These are phyloP conservation scores for Ammodytes marinus DNA, from an alignment of 2,113 vertebrate species.

Conservation along the genomic window DNA sequence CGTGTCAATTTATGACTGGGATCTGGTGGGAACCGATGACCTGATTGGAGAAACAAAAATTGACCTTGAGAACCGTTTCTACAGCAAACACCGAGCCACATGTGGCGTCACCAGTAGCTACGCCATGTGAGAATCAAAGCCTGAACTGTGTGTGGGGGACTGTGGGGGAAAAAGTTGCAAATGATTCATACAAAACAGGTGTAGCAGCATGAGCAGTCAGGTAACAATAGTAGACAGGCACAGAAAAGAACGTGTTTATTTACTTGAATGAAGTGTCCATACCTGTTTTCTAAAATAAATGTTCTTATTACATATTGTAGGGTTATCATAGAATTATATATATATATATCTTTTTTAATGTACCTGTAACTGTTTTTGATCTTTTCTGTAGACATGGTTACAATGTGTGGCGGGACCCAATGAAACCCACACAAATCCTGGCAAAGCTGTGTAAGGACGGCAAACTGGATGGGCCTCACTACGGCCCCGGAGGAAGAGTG, in stretches of 20 bases:
- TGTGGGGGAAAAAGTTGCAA: background rate
- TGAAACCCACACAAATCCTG: conserved; percentile 95
- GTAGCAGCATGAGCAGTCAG: background rate
- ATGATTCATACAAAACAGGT: background rate
- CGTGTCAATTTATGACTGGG: conserved; percentile 96
- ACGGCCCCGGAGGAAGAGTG: conserved; percentile 92
- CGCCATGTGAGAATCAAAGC: conserved; percentile 85
- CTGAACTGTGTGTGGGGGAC: background rate
- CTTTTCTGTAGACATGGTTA: conserved; percentile 91
- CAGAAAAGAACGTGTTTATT: conserved; percentile 5
- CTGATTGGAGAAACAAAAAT: conserved; percentile 98
- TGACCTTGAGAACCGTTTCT: conserved; percentile 97
- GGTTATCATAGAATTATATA: background rate
- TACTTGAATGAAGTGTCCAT: too few species aligned
- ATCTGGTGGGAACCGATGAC: conserved; percentile 96
- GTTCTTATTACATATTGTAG: background rate
- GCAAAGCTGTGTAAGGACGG: conserved; percentile 95
- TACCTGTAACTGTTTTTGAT: background rate
- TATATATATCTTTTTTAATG: background rate
- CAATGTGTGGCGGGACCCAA: conserved; percentile 96
- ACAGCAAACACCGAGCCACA: conserved; percentile 97
- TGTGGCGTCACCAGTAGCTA: conserved; percentile 91
- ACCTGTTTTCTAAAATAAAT: background rate
- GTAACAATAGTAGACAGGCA: background rate
- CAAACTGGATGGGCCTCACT: conserved; percentile 95